phyloP scores from a whole-genome alignment of 2,888 invertebrate genomes.

The Leucoma salicis region DNA sequence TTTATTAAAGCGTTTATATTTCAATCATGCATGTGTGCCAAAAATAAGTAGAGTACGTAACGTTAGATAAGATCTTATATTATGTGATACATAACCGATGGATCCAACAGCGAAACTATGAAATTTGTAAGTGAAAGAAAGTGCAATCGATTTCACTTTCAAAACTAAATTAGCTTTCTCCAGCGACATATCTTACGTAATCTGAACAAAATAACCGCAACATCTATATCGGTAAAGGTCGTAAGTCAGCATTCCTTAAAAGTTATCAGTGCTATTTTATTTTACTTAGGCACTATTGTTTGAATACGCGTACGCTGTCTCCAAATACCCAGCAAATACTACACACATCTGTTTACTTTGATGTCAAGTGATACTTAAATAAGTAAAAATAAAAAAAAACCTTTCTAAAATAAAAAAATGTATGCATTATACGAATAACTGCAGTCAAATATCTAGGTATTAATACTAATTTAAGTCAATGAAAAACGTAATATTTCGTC shows the following conservation, averaged over 20 bases:
- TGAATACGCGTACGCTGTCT: not conserved
- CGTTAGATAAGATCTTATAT: not conserved
- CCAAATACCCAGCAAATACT: too few relatives aligned
- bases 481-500: slow-evolving; percentile 54
- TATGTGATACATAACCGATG: slow-evolving; percentile 38
- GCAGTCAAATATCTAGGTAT: not conserved
- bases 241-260: slow-evolving; percentile 36
- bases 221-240: slow-evolving; percentile 74
- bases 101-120: slow-evolving; percentile 61
- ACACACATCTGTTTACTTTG: too few relatives aligned
- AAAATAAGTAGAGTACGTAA: too few relatives aligned
- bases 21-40: not conserved
- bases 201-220: slow-evolving; percentile 71
- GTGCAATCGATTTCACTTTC: slow-evolving; percentile 82
- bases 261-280: slow-evolving; percentile 20
- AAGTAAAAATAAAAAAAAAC: too few relatives aligned
- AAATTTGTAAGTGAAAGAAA: slow-evolving; percentile 79
- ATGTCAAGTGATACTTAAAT: too few relatives aligned
- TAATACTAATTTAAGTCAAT: slow-evolving; percentile 10
- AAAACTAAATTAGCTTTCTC: slow-evolving; percentile 83
- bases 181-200: slow-evolving; percentile 80
- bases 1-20: not conserved
- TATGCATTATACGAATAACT: slow-evolving; percentile 47
- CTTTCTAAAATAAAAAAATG: too few relatives aligned
- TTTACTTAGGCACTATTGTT: not conserved